Evolutionary conservation across 2,888 invertebrate species (phyloP).

Genomic region (Micoletzkya japonica): DNA sequence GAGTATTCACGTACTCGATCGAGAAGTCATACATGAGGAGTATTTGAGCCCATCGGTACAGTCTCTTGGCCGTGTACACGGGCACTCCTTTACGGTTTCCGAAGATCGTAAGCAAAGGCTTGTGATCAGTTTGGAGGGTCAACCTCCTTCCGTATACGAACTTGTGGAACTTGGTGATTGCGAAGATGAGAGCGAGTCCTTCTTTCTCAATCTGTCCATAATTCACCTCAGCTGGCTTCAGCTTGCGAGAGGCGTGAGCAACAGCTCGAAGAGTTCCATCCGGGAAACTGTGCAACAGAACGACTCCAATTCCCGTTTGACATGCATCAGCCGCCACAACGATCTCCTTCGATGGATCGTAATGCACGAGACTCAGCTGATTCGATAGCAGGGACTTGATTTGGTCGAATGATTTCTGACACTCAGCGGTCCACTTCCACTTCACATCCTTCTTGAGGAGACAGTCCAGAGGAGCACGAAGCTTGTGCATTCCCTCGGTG

Average conservation of each 20-base stretch:
- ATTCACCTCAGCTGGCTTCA: slow-evolving; percentile 37
- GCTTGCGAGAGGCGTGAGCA: slow-evolving; percentile 34
- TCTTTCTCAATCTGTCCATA: slow-evolving; percentile 57
- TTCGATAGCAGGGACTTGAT: slow-evolving; percentile 48
- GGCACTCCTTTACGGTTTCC: slow-evolving; percentile 47
- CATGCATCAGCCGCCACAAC: slow-evolving; percentile 65
- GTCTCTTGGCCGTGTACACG: slow-evolving; percentile 52
- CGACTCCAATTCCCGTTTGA: slow-evolving; percentile 59
- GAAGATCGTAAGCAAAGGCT: slow-evolving; percentile 60
- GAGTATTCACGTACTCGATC: slow-evolving; percentile 55
- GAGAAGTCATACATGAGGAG: slow-evolving; percentile 63
- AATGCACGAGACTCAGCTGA: slow-evolving; percentile 55
- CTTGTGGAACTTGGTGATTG: slow-evolving; percentile 64
- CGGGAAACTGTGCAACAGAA: slow-evolving; percentile 41
- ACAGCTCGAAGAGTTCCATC: slow-evolving; percentile 49
- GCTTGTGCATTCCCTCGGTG: slow-evolving; percentile 10
- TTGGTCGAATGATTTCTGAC: slow-evolving; percentile 34
- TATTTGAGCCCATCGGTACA: slow-evolving; percentile 49
- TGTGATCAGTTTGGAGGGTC: slow-evolving; percentile 51
- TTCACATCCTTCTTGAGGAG: slow-evolving; percentile 37
- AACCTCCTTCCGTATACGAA: slow-evolving; percentile 66
- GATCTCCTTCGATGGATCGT: slow-evolving; percentile 53
- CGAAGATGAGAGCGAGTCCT: slow-evolving; percentile 64
- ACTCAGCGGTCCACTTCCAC: slow-evolving; percentile 34
- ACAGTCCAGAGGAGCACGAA: slow-evolving; percentile 43